Evolutionary conservation across 2,113 vertebrate species (phyloP).

Genomic region (Anhinga anhinga): DNA sequence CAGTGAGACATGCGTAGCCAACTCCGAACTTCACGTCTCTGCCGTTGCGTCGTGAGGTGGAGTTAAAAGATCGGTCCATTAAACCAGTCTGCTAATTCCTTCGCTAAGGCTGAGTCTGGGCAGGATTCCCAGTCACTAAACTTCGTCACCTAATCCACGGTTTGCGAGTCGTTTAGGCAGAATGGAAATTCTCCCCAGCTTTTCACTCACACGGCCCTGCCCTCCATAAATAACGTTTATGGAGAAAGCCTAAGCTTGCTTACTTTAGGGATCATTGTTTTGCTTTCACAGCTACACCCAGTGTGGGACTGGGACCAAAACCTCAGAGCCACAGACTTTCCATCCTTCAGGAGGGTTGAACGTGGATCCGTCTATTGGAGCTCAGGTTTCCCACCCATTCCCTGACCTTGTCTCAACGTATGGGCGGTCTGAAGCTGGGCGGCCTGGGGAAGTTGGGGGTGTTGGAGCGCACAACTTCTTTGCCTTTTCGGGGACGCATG

Average conservation of each 20-base stretch:
- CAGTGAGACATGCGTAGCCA: neutral
- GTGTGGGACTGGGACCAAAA: neutral
- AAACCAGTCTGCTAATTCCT: neutral
- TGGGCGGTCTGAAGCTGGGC: neutral
- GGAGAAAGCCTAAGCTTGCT: neutral
- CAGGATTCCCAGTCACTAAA: slow-evolving; percentile 23
- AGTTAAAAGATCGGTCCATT: neutral
- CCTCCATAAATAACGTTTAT: neutral
- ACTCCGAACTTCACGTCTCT: neutral
- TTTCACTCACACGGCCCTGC: neutral
- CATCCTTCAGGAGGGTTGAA: neutral
- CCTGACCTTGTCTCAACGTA: neutral
- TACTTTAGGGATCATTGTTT: slow-evolving; percentile 6
- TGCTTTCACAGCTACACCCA: slow-evolving; percentile 32
- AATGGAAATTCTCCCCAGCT: slow-evolving; percentile 24
- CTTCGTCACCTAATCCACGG: slow-evolving; percentile 6
- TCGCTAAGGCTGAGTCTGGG: neutral
- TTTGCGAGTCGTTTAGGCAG: neutral
- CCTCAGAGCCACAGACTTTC: neutral
- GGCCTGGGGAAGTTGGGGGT: neutral
- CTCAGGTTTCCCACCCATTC: neutral
- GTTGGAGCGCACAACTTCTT: neutral
- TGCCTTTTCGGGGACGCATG: neutral
- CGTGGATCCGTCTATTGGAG: fast-evolving
- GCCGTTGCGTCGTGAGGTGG: neutral